phyloP scores from a whole-genome alignment of 1,140 invertebrate genomes.

The Cotesia vestalis region DNA sequence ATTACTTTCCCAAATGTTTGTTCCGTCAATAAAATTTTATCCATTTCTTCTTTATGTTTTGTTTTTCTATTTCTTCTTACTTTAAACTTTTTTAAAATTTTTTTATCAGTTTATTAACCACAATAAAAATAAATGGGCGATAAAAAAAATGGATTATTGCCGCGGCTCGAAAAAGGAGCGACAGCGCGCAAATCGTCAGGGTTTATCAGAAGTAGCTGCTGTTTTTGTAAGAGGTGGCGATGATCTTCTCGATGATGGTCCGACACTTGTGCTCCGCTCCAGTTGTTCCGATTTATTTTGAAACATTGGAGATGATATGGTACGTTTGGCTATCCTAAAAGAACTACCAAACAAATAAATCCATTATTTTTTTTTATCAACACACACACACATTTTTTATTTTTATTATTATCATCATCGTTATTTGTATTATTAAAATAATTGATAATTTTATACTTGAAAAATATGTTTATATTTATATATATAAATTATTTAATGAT shows the following conservation, averaged over 20 bases:
- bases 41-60: not conserved
- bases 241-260: conserved; percentile 41
- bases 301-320: conserved; percentile 53
- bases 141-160: conserved; percentile 43
- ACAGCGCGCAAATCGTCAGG: conserved; percentile 63
- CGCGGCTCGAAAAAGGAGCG: conserved; percentile 62
- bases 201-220: conserved; percentile 54
- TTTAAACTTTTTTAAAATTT: not conserved
- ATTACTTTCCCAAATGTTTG: conserved; percentile 1
- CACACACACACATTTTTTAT: not conserved
- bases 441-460: not conserved
- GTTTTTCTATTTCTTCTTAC: not conserved
- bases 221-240: conserved; percentile 46
- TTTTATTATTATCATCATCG: too few relatives aligned
- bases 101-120: too few relatives aligned
- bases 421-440: too few relatives aligned
- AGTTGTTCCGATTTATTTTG: conserved; percentile 47
- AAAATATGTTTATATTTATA: not conserved
- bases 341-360: conserved; percentile 46
- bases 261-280: conserved; percentile 61
- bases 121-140: not conserved
- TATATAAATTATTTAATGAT: not conserved
- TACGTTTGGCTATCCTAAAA: conserved; percentile 61
- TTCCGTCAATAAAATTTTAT: not conserved
- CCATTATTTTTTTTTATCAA: conserved; percentile 6